Evolutionary conservation across 2,888 invertebrate species (phyloP).

Genomic region (Caprella mutica): DNA sequence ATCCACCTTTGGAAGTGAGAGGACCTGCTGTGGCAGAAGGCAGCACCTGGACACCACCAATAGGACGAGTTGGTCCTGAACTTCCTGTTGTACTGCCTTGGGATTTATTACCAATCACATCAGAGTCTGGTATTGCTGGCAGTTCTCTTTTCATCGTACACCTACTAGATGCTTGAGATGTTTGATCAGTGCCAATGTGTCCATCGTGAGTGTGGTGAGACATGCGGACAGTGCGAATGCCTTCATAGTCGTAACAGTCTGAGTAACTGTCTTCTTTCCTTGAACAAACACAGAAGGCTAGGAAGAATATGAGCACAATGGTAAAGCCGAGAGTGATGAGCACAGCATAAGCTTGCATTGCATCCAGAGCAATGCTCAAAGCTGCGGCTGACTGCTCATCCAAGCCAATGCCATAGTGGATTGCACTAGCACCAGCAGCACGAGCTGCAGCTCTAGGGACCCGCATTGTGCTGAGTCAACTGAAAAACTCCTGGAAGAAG

Average conservation of each 20-base stretch:
- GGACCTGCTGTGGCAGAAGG: conserved; percentile 29
- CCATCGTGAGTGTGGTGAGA: conserved; percentile 24
- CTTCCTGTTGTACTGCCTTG: not conserved
- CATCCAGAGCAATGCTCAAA: conserved; percentile 29
- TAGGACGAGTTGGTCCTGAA: conserved; percentile 3
- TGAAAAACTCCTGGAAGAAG: too few relatives aligned
- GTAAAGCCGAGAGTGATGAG: conserved; percentile 34
- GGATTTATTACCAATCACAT: too few relatives aligned
- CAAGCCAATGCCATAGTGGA: conserved; percentile 9
- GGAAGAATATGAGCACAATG: conserved; percentile 30
- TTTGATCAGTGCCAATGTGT: conserved; percentile 20
- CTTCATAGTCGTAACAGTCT: conserved; percentile 25
- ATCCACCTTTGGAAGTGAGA: not conserved
- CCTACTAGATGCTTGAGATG: conserved; percentile 33
- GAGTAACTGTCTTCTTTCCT: conserved; percentile 32
- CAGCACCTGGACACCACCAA: conserved; percentile 32
- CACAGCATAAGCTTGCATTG: conserved; percentile 32
- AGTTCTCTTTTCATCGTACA: conserved; percentile 31
- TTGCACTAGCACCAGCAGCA: too few relatives aligned
- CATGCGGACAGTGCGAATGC: conserved; percentile 31
- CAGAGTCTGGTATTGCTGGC: conserved; percentile 30
- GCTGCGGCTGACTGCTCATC: conserved; percentile 24
- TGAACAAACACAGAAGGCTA: conserved; percentile 34
- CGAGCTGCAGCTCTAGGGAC: too few relatives aligned
- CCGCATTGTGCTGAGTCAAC: too few relatives aligned